Evolutionary conservation across 2,797 vertebrate species (phyloP), one percentile per base, ranked within the genome.

Genomic region (Denticeps clupeoides): DNA sequence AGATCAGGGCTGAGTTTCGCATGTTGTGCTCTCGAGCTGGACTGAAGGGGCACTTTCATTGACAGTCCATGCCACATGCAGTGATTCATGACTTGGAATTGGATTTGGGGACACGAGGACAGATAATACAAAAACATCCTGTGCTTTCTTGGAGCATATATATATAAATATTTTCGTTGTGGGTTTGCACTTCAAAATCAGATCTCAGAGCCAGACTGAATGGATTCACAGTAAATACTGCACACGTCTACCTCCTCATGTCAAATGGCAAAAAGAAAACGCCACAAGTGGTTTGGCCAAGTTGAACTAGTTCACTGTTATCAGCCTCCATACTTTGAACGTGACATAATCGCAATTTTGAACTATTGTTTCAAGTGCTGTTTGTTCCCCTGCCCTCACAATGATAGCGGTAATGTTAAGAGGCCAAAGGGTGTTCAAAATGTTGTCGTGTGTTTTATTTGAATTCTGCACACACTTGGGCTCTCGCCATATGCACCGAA

Each of bases 161-260:
- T 27, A 5, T 31, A 45, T 57, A 53, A 18, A 24, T 51, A 15
- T 53, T 41, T 41, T 25, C 41, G 27, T 45, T 38, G 38, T 38
- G 18, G 38, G 38, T 38, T 38, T 21, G 35, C 35, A 38, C 38
- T 58, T 53, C 50, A 49, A 49, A 52, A 53, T 59, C 58, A 68
- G 63, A 58, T 59, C 35, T 50, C 50, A 50, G 58, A 51, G 49
- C 59, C 53, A 26, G 31, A 60, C 43, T 38, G 33, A 45, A 44
- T 15, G 11, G 12, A 44, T 41, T 23, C 44, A 73, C 82, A 84
- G 35, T 38, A 35, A 38, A 18, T 38, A 77, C 79, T 82, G 61
- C 86, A 63, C 73, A 85, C 81, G 88, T 89, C 91, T 97, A 95
- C 91, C 91, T 95, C 92, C 89, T 90, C 85, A 75, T 81, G 60